Base-by-base conservation (phyloP, 2,888 invertebrate species). In the Colostygia pectinataria region DNA sequence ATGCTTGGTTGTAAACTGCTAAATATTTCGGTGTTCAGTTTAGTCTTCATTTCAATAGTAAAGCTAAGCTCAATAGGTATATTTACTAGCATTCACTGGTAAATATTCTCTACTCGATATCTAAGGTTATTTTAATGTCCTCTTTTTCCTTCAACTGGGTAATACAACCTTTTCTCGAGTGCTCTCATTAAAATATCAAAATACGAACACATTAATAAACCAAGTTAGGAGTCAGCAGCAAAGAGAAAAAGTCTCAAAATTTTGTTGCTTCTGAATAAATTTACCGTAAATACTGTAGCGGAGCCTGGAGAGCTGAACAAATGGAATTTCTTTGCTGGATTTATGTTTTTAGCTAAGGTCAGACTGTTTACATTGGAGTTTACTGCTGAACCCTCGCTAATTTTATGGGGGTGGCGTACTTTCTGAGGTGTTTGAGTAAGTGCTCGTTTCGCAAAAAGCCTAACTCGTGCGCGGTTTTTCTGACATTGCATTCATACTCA, bases 191-290 rank as follows among this genome's bases (percentile, higher is more conserved):
- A 46, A 42, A 42, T 52, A 24, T 39, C 24, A 14, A 46, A 52
- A 46, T 46, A 46, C 38, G 32, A 18, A 41, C 25, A 41, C 36
- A 42, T 44, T 25, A 48, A 53, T 41, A 37, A 53, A 49, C 34
- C 38, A 39, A 40, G 32, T 32, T 41, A 28, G 33, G 33, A 23
- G 36, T 36, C 40, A 41, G 32, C 18, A 13, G 29, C 33, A 27
- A 45, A 41, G 38, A 40, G 31, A 51, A 45, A 36, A 44, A 36
- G 27, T 41, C 31, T 18, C 8, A 31, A 31, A 57, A 51, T 55
- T 53, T 53, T 44, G 54, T 52, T 20, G 50, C 50, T 56, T 51
- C 47, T 48, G 52, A 53, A 58, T 60, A 60, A 60, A 60, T 55
- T 54, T 53, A 32, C 44, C 53, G 50, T 52, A 50, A 60, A 58